A percentile compares a stretch with the other conserved stretches of the same genome.
phyloP scores from a whole-genome alignment of 2,888 invertebrate genomes.

The Hecatera dysodea region DNA sequence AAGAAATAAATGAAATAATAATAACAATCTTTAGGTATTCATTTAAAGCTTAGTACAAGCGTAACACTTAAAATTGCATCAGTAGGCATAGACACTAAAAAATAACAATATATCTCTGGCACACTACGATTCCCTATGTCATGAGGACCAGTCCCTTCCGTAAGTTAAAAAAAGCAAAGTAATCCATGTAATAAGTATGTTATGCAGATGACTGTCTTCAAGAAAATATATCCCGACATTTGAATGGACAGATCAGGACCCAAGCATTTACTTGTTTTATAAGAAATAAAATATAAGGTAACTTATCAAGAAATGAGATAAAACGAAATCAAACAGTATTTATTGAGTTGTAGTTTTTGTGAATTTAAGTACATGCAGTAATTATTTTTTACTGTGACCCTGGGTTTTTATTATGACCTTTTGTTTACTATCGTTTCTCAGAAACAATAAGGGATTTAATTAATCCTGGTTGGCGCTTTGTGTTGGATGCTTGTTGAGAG shows the following conservation, averaged over 20 bases:
- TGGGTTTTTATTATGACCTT: constrained; percentile 6
- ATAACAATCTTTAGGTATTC: too few species aligned
- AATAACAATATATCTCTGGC: too few species aligned
- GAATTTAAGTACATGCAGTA: background rate
- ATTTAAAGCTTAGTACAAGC: too few species aligned
- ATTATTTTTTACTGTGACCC: background rate
- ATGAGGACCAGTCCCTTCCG: too few species aligned
- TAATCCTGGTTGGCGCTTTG: background rate
- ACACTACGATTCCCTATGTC: too few species aligned
- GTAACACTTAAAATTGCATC: too few species aligned
- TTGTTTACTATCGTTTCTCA: constrained; percentile 11
- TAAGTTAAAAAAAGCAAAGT: too few species aligned
- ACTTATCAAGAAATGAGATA: constrained; percentile 2
- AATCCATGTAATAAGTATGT: too few species aligned
- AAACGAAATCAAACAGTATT: constrained; percentile 5
- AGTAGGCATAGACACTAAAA: too few species aligned
- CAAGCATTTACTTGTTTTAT: constrained; percentile 4
- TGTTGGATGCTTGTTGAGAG: too few species aligned
- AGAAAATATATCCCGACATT: constrained; percentile 34
- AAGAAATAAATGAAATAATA: too few species aligned
- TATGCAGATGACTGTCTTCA: too few species aligned
- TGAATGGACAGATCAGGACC: constrained; percentile 6
- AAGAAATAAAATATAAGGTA: constrained; percentile 3
- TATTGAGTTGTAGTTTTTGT: background rate
- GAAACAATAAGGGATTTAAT: background rate